Percentiles rank a stretch among this genome's conserved stretches.
Conservation (phyloP, 2,888 invertebrate genomes). For the Nemoura dubitans region DNA sequence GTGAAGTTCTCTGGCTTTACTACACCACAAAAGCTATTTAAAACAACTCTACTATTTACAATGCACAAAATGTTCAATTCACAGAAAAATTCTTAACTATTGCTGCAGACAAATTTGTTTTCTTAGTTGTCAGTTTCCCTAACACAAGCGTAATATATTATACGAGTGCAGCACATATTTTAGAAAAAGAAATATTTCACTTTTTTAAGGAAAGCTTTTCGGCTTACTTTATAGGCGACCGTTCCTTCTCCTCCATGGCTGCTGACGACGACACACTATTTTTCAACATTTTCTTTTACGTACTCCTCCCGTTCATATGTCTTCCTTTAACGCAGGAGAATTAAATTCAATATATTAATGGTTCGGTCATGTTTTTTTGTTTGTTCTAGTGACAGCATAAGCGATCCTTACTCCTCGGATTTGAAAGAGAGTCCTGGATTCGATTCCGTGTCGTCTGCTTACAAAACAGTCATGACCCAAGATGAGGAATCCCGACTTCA, state of each 20-base stretch:
- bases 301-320: neutral
- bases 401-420: conserved; percentile 74
- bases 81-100: too few species aligned
- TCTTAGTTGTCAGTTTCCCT: neutral
- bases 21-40: too few species aligned
- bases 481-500: conserved; percentile 67
- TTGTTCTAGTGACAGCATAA: conserved; percentile 71
- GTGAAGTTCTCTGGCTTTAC: too few species aligned
- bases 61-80: too few species aligned
- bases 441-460: conserved; percentile 71
- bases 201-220: conserved; percentile 8
- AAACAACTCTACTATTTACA: too few species aligned
- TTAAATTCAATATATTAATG: neutral
- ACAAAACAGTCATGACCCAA: conserved; percentile 64
- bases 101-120: too few species aligned
- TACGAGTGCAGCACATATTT: conserved; percentile 1
- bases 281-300: neutral
- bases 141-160: neutral
- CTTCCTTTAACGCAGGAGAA: neutral
- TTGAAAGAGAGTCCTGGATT: conserved; percentile 69
- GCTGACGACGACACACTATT: neutral
- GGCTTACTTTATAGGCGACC: neutral
- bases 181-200: conserved; percentile 15
- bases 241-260: neutral
- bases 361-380: neutral